phyloP scores from a whole-genome alignment of 2,113 vertebrate species.

The Brevimyrus niger region DNA sequence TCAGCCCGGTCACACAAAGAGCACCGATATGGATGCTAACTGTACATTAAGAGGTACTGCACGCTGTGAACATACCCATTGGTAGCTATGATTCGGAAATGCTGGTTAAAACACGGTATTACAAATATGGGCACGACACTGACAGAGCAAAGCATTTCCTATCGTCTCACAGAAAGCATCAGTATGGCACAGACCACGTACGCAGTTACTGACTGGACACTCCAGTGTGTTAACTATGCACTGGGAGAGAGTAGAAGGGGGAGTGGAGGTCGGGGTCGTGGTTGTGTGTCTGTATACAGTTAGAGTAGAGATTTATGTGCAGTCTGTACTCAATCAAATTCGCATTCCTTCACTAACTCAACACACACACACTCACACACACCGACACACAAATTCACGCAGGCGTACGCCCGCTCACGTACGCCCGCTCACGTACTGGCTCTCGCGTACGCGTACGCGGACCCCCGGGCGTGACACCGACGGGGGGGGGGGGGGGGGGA shows the following conservation, averaged over 20 bases:
- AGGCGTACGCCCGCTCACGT: not conserved
- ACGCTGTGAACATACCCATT: not conserved
- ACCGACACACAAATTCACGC: not conserved
- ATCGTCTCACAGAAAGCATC: not conserved
- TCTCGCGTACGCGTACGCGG: not conserved
- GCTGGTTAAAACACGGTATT: not conserved
- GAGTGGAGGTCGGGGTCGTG: slow-evolving; percentile 50
- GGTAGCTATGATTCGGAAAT: not conserved
- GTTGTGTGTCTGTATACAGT: slow-evolving; percentile 65
- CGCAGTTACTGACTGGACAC: slow-evolving; percentile 18
- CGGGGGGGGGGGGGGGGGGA: no score
- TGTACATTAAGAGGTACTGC: not conserved
- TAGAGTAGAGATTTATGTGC: slow-evolving; percentile 66
- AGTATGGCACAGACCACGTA: not conserved
- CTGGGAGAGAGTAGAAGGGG: slow-evolving; percentile 15
- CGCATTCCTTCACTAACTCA: slow-evolving; percentile 68
- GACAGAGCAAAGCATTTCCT: not conserved
- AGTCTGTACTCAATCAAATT: slow-evolving; percentile 68
- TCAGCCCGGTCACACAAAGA: not conserved
- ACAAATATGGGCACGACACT: not conserved
- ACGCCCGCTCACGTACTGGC: not conserved
- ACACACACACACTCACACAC: slow-evolving; percentile 38
- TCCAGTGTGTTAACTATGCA: slow-evolving; percentile 1
- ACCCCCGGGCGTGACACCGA: not conserved
- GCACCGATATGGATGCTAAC: not conserved